A percentile compares a stretch with the other conserved stretches of the same genome.
phyloP scores from a whole-genome alignment of 2,113 vertebrate species.

The Siniperca chuatsi region DNA sequence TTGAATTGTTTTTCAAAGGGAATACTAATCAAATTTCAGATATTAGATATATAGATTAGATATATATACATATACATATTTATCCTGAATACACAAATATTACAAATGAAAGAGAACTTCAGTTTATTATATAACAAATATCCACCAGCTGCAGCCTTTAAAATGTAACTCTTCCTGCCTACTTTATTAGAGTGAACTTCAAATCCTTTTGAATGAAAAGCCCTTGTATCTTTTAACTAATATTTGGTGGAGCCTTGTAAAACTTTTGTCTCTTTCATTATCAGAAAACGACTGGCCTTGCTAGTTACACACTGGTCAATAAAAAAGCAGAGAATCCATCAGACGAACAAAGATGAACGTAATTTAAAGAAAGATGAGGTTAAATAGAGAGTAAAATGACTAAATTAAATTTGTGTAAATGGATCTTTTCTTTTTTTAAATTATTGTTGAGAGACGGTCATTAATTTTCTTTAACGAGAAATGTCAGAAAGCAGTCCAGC shows the following conservation, averaged over 20 bases:
- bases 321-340: slow-evolving; percentile 23
- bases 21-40: background rate
- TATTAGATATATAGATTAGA: background rate
- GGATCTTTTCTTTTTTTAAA: background rate
- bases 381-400: slow-evolving; percentile 19
- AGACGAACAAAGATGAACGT: slow-evolving; percentile 9
- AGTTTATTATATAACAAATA: background rate
- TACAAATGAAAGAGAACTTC: background rate
- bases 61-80: no score
- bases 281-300: slow-evolving; percentile 14
- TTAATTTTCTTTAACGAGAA: background rate
- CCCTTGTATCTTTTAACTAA: background rate
- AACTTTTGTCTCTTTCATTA: slow-evolving; percentile 7
- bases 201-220: background rate
- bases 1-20: background rate
- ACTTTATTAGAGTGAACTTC: background rate
- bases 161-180: background rate
- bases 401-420: background rate
- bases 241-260: slow-evolving; percentile 30
- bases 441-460: background rate
- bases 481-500: background rate
- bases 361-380: slow-evolving; percentile 5
- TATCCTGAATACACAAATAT: background rate
- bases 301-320: slow-evolving; percentile 45
- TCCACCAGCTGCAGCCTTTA: background rate